These are phyloP conservation scores for Aphyosemion australe DNA, from an alignment of 2,113 vertebrate species.

Conservation along the genomic window DNA sequence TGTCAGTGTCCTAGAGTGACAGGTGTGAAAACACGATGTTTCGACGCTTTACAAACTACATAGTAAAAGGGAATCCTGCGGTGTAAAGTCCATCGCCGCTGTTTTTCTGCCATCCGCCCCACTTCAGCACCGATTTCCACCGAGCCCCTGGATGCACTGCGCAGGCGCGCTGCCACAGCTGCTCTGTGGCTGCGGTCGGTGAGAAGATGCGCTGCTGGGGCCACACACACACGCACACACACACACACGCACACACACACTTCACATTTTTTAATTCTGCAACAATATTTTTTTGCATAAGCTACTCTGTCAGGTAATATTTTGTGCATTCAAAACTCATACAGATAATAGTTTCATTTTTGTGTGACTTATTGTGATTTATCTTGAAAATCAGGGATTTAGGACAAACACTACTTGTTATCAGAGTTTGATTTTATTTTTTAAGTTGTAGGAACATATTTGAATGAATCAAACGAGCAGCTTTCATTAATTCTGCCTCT, in stretches of 20 bases:
- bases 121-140: slow-evolving; percentile 85
- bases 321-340: too few species aligned
- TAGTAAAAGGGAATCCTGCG: slow-evolving; percentile 64
- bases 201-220: slow-evolving; percentile 52
- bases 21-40: slow-evolving; percentile 42
- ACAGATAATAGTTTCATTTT: too few species aligned
- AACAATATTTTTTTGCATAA: too few species aligned
- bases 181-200: slow-evolving; percentile 56
- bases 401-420: background rate
- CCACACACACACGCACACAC: background rate
- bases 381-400: background rate
- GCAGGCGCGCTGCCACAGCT: slow-evolving; percentile 75
- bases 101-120: slow-evolving; percentile 83
- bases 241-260: background rate
- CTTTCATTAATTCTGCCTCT: background rate
- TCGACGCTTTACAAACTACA: slow-evolving; percentile 59
- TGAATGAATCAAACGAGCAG: background rate
- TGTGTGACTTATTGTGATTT: background rate
- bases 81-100: slow-evolving; percentile 79
- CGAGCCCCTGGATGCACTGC: slow-evolving; percentile 84
- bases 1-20: slow-evolving; percentile 69
- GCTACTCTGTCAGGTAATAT: too few species aligned
- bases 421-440: background rate
- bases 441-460: background rate
- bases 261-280: too few species aligned